Evolutionary conservation across 2,113 vertebrate genomes (phyloP), one percentile per base, ranked within the genome.

Genomic region (Circaetus gallicus): DNA sequence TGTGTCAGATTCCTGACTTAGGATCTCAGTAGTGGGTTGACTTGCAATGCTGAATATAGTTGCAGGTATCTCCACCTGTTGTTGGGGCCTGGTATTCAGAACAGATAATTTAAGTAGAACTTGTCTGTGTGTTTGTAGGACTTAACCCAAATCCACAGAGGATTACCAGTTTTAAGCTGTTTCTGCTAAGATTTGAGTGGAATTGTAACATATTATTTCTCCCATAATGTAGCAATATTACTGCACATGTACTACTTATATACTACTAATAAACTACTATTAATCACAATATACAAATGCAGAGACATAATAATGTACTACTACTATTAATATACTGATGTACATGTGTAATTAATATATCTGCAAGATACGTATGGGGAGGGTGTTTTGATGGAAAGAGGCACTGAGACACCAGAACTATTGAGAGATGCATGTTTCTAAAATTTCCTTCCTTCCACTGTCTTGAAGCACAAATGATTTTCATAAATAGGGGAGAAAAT

Each of bases 141-240:
- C 32, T 97, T 96, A 94, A 93, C 85, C 87, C 90, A 93, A 85
- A 94, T 95, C 94, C 70, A 59, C 36, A 82, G 66, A 82, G 92
- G 94, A 91, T 96, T 96, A 93, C 29, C 65, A 87, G 65, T 87
- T 94, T 86, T 90, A 94, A 96, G 82, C 92, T 82, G 55, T 91
- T 89, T 89, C 70, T 79, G 84, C 56, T 38, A 93, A 94, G 94
- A 94, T 96, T 87, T 89, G 69, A 72, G 70, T 63, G 73, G 85
- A 90, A 92, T 90, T 63, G 38, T 82, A 67, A 7, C 32, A 26
- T 83, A 21, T 13, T 91, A 79, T 74, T 93, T 87, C n/a, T 76
- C 58, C 50, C 24, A 55, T 82, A 90, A 50, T 50, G 52, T 72
- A 47, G 90, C 50, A 49, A 17, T 82, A 49, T 82, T 88, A n/a